Evolutionary conservation across 2,113 vertebrate species (phyloP).

Genomic region (Cephalopterus ornatus): DNA sequence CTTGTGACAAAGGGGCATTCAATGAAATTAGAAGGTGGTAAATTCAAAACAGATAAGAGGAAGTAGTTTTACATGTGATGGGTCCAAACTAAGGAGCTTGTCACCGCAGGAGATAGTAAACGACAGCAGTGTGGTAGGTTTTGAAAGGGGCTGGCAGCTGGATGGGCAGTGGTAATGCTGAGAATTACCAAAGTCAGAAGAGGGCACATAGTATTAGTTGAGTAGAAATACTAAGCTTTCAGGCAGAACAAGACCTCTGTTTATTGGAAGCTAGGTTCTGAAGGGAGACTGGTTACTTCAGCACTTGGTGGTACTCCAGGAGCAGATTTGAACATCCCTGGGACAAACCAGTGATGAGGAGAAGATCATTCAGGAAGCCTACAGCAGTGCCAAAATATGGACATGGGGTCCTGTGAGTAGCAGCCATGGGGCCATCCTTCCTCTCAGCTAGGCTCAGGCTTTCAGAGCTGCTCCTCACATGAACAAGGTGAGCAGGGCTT

Average conservation of each 20-base stretch:
- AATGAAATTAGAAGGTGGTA: neutral
- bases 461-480: neutral
- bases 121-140: rapidly evolving
- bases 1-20: neutral
- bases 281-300: neutral
- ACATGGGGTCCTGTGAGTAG: neutral
- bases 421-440: neutral
- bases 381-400: neutral
- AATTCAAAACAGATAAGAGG: neutral
- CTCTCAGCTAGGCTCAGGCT: neutral
- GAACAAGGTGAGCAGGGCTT: neutral
- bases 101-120: rapidly evolving
- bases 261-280: neutral
- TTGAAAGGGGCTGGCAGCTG: neutral
- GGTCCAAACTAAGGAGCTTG: neutral
- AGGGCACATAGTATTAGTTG: neutral
- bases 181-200: neutral
- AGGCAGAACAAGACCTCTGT: neutral
- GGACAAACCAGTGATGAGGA: neutral
- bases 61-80: neutral
- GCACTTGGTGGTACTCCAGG: neutral
- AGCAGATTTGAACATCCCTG: neutral
- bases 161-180: neutral
- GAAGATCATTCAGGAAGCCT: neutral
- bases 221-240: neutral